Conservation (phyloP, 1,140 invertebrate genomes). For the Neocloeon triangulifer region DNA sequence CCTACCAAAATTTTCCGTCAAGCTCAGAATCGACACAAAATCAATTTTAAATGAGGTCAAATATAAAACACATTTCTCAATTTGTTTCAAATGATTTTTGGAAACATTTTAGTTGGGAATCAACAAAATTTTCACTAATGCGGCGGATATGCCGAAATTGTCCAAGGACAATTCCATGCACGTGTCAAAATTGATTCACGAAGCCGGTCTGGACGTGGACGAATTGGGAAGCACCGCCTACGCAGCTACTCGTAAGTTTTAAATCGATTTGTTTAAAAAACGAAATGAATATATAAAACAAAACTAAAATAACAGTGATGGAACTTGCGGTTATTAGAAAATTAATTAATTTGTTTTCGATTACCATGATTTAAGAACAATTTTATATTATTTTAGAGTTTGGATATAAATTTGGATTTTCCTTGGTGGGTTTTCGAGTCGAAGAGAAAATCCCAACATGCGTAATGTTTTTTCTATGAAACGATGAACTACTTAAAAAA, state of each 20-base stretch:
- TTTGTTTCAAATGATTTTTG: too few species aligned
- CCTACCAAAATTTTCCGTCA: slow-evolving; percentile 57
- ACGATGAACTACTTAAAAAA: too few species aligned
- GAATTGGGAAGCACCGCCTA: not conserved
- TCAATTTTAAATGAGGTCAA: slow-evolving; percentile 32
- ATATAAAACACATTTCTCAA: too few species aligned
- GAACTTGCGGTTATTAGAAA: too few species aligned
- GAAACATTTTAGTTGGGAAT: slow-evolving; percentile 33
- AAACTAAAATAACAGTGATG: too few species aligned
- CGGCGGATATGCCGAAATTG: slow-evolving; percentile 39
- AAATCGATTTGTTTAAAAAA: slow-evolving; percentile 1
- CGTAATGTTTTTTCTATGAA: too few species aligned
- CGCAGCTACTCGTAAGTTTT: not conserved
- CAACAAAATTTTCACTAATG: slow-evolving; percentile 37
- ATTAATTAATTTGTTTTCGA: too few species aligned
- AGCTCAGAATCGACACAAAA: slow-evolving; percentile 35
- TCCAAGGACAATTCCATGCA: slow-evolving; percentile 27
- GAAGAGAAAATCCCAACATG: too few species aligned
- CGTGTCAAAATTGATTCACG: not conserved
- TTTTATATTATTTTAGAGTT: too few species aligned
- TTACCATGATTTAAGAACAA: too few species aligned
- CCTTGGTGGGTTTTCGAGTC: too few species aligned
- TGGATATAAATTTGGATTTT: too few species aligned
- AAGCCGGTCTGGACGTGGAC: not conserved
- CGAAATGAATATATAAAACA: slow-evolving; percentile 2